phyloP scores from a whole-genome alignment of 2,113 vertebrate genomes.

The Prunella himalayana region DNA sequence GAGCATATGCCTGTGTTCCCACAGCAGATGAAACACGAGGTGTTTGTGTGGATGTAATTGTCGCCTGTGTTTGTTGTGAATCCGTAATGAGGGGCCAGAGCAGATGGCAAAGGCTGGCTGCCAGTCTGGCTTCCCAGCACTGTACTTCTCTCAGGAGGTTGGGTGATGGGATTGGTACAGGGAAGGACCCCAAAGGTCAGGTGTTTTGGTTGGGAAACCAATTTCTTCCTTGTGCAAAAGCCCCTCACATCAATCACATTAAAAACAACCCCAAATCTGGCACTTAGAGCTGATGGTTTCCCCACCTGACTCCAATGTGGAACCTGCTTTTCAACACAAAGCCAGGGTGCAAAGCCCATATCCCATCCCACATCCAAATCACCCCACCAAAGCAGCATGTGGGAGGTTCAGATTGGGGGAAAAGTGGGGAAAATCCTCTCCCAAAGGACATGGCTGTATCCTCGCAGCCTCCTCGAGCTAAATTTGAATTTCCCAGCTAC shows the following conservation, averaged over 20 bases:
- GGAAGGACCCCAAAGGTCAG: not conserved
- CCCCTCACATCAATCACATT: not conserved
- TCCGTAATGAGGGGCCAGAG: slow-evolving; percentile 55
- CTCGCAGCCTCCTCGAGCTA: not conserved
- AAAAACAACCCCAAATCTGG: not conserved
- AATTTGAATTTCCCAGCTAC: not conserved
- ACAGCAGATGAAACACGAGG: not conserved
- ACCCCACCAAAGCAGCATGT: rapidly evolving
- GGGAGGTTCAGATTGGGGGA: not conserved
- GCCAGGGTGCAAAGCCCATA: rapidly evolving
- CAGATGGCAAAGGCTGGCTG: slow-evolving; percentile 62
- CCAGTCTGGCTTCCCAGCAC: not conserved
- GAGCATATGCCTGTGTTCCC: not conserved
- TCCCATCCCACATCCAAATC: not conserved
- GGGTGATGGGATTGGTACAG: rapidly evolving
- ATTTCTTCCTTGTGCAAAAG: not conserved
- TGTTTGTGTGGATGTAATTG: slow-evolving; percentile 46
- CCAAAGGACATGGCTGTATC: not conserved
- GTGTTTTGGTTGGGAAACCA: not conserved
- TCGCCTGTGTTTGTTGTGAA: slow-evolving; percentile 51
- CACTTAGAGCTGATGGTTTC: not conserved
- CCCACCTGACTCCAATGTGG: rapidly evolving
- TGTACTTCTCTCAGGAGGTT: not conserved
- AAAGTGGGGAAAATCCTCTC: not conserved
- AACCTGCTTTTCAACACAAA: not conserved